Percentiles rank a stretch among this genome's conserved stretches.
Evolutionary conservation across 64 coral and sea anemone species (phyloP).

Genomic region (Porites australiensis): DNA sequence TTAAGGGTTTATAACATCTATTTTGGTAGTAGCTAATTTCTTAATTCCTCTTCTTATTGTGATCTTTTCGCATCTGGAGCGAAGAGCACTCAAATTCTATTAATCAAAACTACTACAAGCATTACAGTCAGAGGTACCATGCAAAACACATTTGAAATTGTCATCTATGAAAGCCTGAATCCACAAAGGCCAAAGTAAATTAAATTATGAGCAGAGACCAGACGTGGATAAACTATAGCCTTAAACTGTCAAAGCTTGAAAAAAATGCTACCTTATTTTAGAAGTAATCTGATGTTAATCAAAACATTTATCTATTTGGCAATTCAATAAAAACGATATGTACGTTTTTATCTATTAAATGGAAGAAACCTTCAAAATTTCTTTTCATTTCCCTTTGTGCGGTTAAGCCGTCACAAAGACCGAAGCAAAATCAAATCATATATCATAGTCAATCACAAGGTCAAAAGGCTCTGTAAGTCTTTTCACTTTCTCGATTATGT

Average conservation of each 20-base stretch:
- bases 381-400: neutral
- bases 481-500: constrained; percentile 38
- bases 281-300: too few relatives aligned
- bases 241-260: too few relatives aligned
- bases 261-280: too few relatives aligned
- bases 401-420: neutral
- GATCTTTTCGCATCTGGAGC: constrained; percentile 38
- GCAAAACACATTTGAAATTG: too few relatives aligned
- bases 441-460: constrained; percentile 15
- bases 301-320: too few relatives aligned
- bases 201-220: too few relatives aligned
- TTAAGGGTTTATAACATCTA: neutral
- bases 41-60: neutral
- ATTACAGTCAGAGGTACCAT: neutral
- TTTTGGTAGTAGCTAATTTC: neutral
- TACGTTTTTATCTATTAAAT: neutral
- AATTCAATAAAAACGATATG: too few relatives aligned
- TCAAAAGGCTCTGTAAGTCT: neutral
- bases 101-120: constrained; percentile 41
- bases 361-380: neutral
- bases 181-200: too few relatives aligned
- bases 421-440: neutral
- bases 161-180: too few relatives aligned
- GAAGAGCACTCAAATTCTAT: constrained; percentile 12
- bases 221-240: too few relatives aligned